Conservation (phyloP, 2,797 vertebrate species). For the Microtus californicus region DNA sequence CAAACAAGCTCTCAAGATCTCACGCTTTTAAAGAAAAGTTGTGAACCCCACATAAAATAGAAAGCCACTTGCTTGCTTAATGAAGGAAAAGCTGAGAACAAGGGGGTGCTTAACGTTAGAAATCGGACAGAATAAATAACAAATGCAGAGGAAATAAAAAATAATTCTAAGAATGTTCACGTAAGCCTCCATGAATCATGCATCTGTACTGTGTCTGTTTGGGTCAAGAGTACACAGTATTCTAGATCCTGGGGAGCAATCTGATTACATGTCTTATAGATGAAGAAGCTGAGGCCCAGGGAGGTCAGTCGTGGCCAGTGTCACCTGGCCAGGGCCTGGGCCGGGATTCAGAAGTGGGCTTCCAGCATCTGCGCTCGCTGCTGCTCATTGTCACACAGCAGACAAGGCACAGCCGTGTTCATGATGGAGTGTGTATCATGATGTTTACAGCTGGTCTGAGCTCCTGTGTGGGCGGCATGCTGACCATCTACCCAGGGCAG, state of each 20-base stretch:
- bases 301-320: conserved; percentile 20
- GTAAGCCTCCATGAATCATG: background rate
- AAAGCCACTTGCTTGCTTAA: background rate
- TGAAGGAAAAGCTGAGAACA: conserved; percentile 43
- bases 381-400: rapidly evolving
- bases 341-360: background rate
- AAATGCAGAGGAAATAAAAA: conserved; percentile 50
- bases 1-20: background rate
- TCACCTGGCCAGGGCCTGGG: background rate
- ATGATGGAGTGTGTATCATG: background rate
- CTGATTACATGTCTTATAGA: background rate
- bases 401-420: background rate
- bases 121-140: conserved; percentile 30
- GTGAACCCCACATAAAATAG: background rate
- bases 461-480: too few species aligned
- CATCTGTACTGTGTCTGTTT: background rate
- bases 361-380: rapidly evolving
- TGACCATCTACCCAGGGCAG: too few species aligned
- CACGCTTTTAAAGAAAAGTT: conserved; percentile 22
- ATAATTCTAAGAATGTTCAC: background rate
- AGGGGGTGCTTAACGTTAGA: background rate
- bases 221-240: background rate
- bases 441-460: background rate
- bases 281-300: conserved; percentile 31
- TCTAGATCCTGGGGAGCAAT: background rate